These are phyloP conservation scores for Pseudorectes ferrugineus DNA, from an alignment of 2,113 vertebrate genomes.

Conservation along the genomic window DNA sequence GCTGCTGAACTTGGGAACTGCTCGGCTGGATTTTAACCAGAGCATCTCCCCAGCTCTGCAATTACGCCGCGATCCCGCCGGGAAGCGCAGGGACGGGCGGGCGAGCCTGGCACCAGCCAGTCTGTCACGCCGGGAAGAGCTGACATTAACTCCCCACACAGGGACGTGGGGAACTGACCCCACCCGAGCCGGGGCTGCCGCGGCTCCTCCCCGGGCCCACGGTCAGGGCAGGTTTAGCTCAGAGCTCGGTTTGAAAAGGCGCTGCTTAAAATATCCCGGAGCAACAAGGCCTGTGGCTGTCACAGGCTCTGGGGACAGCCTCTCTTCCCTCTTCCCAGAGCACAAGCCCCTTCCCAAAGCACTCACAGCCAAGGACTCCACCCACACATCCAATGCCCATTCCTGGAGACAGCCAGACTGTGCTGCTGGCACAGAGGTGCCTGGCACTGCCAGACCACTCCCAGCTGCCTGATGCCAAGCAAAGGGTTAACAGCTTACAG, in stretches of 20 bases:
- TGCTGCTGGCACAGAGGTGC: not conserved
- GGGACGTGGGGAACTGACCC: not conserved
- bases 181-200: not conserved
- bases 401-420: not conserved
- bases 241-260: not conserved
- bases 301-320: not conserved
- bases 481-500: not conserved
- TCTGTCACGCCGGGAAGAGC: not conserved
- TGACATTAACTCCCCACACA: not conserved
- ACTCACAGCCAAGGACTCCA: not conserved
- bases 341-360: not conserved
- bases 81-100: not conserved
- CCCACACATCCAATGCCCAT: rapidly evolving
- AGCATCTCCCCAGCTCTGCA: not conserved
- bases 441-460: not conserved
- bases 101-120: slow-evolving; percentile 19
- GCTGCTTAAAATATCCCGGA: not conserved
- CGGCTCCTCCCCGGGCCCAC: not conserved
- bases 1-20: rapidly evolving
- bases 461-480: not conserved
- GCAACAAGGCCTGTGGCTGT: not conserved
- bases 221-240: not conserved
- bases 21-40: not conserved
- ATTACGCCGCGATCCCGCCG: rapidly evolving
- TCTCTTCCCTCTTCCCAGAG: not conserved